Evolutionary conservation across 2,888 invertebrate species (phyloP), one percentile per base, ranked within the genome.

Genomic region (Cryptophagus acutangulus): DNA sequence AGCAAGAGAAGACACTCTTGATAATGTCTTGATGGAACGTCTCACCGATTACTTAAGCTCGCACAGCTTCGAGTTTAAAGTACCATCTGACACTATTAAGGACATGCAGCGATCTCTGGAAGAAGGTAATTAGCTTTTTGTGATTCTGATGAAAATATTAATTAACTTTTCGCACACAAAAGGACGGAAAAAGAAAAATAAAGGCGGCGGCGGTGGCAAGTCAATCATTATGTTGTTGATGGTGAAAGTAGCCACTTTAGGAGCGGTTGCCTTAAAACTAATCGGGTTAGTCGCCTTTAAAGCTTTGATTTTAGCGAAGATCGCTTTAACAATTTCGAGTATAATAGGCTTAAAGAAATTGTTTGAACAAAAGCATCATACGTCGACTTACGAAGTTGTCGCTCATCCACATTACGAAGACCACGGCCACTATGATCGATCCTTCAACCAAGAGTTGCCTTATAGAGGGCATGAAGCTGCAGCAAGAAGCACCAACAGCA

Each of bases 231-330:
- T 87, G 58, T 77, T 89, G 41, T 73, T 88, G 63, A 85, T 87
- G 62, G 70, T 89, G 66, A 89, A 89, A 74, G 82, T 79, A 42
- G 85, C 85, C 51, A 81, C 84, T 17, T 74, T 89, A 48, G 79
- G 87, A 56, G 88, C 88, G 17, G 71, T 89, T 52, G 81, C 83
- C 58, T 76, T 89, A 41, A 89, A 83, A 53, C 76, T 74, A 54
- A 78, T 89, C 58, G 88, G 87, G 38, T 74, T 89, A 48, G 75
- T 88, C 31, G 87, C 88, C 28, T 78, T 89, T 75, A 89, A 90
- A 76, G 89, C 89, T 46, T 75, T 90, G 53, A 71, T 88, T 61
- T 76, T 89, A 54, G 87, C 87, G 57, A 90, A 90, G 74, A 79
- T 89, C 46, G 88, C 89, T 2, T 74, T 90, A 14, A 73, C 87